Evolutionary conservation across 2,888 invertebrate genomes (phyloP).

Genomic region (Trimorus sp.): DNA sequence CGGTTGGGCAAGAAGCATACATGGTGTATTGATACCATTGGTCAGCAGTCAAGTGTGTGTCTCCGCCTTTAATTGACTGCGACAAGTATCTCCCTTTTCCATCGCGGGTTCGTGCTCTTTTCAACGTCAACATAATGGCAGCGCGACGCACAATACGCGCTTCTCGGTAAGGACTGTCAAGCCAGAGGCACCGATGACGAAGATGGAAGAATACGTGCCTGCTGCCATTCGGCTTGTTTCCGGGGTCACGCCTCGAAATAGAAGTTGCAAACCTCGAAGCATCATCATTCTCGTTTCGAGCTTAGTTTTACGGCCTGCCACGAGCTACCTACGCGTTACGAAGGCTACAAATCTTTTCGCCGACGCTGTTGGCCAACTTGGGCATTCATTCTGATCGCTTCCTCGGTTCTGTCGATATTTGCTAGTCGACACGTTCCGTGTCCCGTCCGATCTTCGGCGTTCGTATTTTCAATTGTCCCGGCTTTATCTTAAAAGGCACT

Average conservation of each 20-base stretch:
- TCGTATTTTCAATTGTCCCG: constrained; percentile 49
- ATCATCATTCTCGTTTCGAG: constrained; percentile 77
- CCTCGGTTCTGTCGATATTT: constrained; percentile 62
- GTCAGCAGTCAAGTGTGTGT: constrained; percentile 27
- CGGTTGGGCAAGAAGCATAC: too few species aligned
- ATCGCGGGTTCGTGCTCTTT: constrained; percentile 53
- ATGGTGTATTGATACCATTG: too few species aligned
- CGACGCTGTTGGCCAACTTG: constrained; percentile 64
- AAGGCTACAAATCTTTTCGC: constrained; percentile 70
- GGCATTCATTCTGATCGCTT: constrained; percentile 63
- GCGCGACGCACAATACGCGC: constrained; percentile 70
- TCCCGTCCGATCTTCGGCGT: constrained; percentile 22
- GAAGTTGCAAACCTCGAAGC: constrained; percentile 76
- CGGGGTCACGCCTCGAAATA: constrained; percentile 79
- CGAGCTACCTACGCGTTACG: constrained; percentile 74
- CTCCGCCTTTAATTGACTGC: constrained; percentile 47
- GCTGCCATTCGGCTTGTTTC: constrained; percentile 75
- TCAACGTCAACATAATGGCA: constrained; percentile 66
- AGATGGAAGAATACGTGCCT: constrained; percentile 66
- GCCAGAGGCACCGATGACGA: constrained; percentile 55
- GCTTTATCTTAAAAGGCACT: constrained; percentile 54
- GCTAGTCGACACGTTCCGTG: constrained; percentile 59
- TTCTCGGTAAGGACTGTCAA: constrained; percentile 67
- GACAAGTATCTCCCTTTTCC: constrained; percentile 64
- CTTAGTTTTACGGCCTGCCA: constrained; percentile 77